A percentile compares a stretch with the other conserved stretches of the same genome.
phyloP scores from a whole-genome alignment of 64 coral and sea anemone genomes.

The Pocillopora damicornis region DNA sequence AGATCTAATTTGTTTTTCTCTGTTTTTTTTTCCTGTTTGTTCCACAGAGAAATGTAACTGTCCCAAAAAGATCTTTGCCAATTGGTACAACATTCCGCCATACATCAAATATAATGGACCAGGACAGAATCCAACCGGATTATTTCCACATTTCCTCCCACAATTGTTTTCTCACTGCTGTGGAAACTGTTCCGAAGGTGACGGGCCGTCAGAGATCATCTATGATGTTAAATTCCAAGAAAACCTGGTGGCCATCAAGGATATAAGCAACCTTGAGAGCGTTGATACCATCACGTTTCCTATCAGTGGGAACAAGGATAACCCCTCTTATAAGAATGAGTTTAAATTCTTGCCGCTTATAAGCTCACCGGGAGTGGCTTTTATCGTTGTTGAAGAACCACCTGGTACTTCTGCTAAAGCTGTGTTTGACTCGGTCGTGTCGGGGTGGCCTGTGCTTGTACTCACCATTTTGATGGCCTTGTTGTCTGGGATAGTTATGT shows the following conservation, averaged over 20 bases:
- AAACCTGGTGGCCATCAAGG: constrained; percentile 30
- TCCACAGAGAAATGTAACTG: constrained; percentile 89
- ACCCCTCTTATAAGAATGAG: constrained; percentile 54
- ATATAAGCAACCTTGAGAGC: constrained; percentile 7
- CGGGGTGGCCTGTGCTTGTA: constrained; percentile 80
- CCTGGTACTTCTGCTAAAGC: constrained; percentile 73
- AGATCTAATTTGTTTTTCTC: not conserved
- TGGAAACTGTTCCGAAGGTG: constrained; percentile 72
- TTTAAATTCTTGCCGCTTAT: constrained; percentile 79
- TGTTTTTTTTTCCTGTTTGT: not conserved
- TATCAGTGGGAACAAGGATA: constrained; percentile 71
- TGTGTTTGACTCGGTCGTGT: constrained; percentile 80
- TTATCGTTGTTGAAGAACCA: constrained; percentile 78
- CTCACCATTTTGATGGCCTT: constrained; percentile 85
- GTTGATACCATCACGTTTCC: constrained; percentile 77
- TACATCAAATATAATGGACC: constrained; percentile 41
- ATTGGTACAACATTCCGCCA: constrained; percentile 81
- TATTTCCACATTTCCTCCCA: constrained; percentile 65
- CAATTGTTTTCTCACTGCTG: constrained; percentile 65
- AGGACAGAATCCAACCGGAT: constrained; percentile 3
- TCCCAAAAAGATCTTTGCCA: constrained; percentile 63
- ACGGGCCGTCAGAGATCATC: constrained; percentile 36
- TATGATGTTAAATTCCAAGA: constrained; percentile 16
- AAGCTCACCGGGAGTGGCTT: constrained; percentile 82
- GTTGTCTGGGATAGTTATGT: constrained; percentile 93